Percentiles rank a stretch among this genome's conserved stretches.
Evolutionary conservation across 2,888 invertebrate genomes (phyloP).

Genomic region (Amiota communis): DNA sequence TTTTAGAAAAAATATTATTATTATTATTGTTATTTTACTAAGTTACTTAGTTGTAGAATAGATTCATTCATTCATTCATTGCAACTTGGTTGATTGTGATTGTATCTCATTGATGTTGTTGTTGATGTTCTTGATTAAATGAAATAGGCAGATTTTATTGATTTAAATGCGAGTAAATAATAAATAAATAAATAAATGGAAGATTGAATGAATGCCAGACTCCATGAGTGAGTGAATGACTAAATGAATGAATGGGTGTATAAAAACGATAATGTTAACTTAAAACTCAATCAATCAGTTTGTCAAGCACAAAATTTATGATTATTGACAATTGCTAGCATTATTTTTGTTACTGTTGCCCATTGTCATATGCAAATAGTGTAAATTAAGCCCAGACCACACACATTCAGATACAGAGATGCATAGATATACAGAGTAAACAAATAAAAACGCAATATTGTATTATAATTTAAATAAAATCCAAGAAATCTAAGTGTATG

Average conservation of each 20-base stretch:
- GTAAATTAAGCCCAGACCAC: slow-evolving; percentile 22
- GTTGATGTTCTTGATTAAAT: background rate
- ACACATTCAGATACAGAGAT: background rate
- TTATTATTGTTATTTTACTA: background rate
- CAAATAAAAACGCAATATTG: background rate
- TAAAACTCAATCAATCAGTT: slow-evolving; percentile 8
- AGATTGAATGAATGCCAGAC: background rate
- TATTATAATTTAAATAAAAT: too few relatives aligned
- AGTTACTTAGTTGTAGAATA: background rate
- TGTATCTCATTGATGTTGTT: background rate
- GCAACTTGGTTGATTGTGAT: too few relatives aligned
- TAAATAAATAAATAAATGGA: slow-evolving; percentile 8
- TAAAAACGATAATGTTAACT: background rate
- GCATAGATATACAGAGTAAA: background rate
- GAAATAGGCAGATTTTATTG: background rate
- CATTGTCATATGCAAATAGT: background rate
- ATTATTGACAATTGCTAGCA: slow-evolving; percentile 4
- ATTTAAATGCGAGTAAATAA: background rate
- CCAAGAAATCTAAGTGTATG: too few relatives aligned
- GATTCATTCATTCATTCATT: too few relatives aligned
- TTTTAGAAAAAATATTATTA: background rate
- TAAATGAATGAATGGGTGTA: background rate
- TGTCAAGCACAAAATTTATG: slow-evolving; percentile 12
- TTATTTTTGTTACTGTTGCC: background rate
- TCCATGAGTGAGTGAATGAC: background rate